phyloP scores from a whole-genome alignment of 2,888 invertebrate species.

The Drosophila mimetica region DNA sequence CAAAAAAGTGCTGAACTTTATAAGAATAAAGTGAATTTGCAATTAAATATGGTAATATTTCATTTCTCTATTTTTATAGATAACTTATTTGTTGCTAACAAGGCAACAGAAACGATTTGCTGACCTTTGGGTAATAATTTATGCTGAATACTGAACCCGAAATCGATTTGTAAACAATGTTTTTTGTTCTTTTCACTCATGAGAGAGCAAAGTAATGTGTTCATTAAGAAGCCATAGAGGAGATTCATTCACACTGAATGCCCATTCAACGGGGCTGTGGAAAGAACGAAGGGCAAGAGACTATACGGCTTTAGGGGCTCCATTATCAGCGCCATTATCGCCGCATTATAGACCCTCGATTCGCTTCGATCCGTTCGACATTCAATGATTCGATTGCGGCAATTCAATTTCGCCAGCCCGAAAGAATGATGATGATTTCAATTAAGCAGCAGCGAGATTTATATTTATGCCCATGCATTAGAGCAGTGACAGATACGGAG shows the following conservation, averaged over 20 bases:
- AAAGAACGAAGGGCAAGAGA: constrained; percentile 1
- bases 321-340: constrained; percentile 12
- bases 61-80: too few species aligned
- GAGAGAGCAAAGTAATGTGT: constrained; percentile 3
- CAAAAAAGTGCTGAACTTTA: too few species aligned
- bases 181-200: neutral
- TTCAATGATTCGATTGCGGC: constrained; percentile 5
- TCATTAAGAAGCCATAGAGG: neutral
- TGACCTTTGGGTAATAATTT: neutral
- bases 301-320: neutral
- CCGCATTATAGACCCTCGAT: constrained; percentile 3
- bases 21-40: too few species aligned
- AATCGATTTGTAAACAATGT: neutral
- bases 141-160: neutral
- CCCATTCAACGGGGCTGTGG: constrained; percentile 5
- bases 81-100: neutral
- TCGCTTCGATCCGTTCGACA: constrained; percentile 19
- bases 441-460: constrained; percentile 31
- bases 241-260: constrained; percentile 4
- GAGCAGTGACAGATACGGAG: constrained; percentile 35
- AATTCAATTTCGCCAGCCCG: constrained; percentile 15
- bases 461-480: constrained; percentile 39
- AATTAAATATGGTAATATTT: too few species aligned
- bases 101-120: neutral
- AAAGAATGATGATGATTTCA: constrained; percentile 16